Base-by-base conservation (phyloP, 2,888 invertebrate genomes). In the Thymelicus acteon region DNA sequence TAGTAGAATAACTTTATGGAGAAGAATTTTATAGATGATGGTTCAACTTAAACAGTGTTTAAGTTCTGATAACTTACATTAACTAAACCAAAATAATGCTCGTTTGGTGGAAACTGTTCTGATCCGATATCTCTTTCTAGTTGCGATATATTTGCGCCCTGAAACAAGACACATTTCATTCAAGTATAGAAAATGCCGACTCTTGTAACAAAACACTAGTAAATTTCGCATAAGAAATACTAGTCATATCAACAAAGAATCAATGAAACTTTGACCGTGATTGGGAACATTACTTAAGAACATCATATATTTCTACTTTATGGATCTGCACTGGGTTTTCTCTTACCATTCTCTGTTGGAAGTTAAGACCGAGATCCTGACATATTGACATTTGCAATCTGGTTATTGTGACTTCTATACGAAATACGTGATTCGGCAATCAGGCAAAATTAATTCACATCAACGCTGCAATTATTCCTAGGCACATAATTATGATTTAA, bases 121-220 rank as follows among this genome's bases (percentile, higher is more conserved):
- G 98, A 96, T 85, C 99, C 99, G 89, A 99, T 99, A 95, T 99
- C 99, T 95, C 98, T 97, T 95, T 99, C 99, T 93, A 99, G 94
- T 94, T 99, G 99, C 84, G 99, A 99, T 94, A 99, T 98, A 96
- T 99, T 99, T 93, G 99, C 98, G 95, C 99, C 99, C 99, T 98
- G 90, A 76, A 86, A 90, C 48, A 75, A 62, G 49, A 73, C 15
- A 71, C 44, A 75, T 49, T 65, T n/a, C 48, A n/a, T 48, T 67
- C 19, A 10, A 8, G 13, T 44, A 3, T 52, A 49, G 24, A 69
- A 57, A 52, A 70, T 60, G 64, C 65, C 65, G 65, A 70, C 48
- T 31, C 44, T 49, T 7, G 49, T 54, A 52, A 44, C 47, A 49
- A 64, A 0, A 15, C 7, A 19, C 3, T 47, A 39, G 40, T 7